Evolutionary conservation across 2,797 vertebrate species (phyloP).

Genomic region (Agapornis canus): DNA sequence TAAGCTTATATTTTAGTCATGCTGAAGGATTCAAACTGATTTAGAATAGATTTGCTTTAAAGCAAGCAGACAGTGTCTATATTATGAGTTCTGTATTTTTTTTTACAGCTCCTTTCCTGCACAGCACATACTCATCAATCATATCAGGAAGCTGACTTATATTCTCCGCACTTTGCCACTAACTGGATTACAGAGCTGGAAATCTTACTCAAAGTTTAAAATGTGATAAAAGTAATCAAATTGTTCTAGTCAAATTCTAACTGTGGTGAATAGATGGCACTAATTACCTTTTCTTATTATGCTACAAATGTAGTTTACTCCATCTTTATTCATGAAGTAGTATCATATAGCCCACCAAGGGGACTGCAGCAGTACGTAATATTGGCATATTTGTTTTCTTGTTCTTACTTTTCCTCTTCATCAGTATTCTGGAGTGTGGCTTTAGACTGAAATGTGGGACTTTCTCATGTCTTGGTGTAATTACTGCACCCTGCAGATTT

Average conservation of each 20-base stretch:
- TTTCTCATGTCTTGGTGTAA: conserved; percentile 45
- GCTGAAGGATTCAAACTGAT: conserved; percentile 66
- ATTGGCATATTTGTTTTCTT: conserved; percentile 76
- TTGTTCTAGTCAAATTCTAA: conserved; percentile 90
- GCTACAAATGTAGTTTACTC: conserved; percentile 86
- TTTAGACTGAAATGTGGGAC: conserved; percentile 44
- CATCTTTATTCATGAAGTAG: conserved; percentile 91
- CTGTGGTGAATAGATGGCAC: conserved; percentile 95
- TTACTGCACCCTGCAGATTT: conserved; percentile 43
- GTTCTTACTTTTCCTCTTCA: conserved; percentile 64
- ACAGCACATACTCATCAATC: conserved; percentile 90
- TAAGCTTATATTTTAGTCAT: conserved; percentile 49
- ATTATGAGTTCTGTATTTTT: conserved; percentile 82
- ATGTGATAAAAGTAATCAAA: conserved; percentile 97
- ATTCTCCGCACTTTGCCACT: conserved; percentile 82
- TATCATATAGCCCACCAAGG: conserved; percentile 75
- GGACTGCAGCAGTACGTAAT: conserved; percentile 71
- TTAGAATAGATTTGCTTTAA: conserved; percentile 80
- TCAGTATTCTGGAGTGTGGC: conserved; percentile 67
- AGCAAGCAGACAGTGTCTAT: conserved; percentile 77
- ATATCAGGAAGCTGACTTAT: conserved; percentile 85
- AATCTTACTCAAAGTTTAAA: conserved; percentile 96
- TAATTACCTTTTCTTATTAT: conserved; percentile 98
- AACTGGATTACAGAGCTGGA: conserved; percentile 90
- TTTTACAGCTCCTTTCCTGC: conserved; percentile 80